phyloP scores from a whole-genome alignment of 2,888 invertebrate genomes.

The Dioctria linearis region DNA sequence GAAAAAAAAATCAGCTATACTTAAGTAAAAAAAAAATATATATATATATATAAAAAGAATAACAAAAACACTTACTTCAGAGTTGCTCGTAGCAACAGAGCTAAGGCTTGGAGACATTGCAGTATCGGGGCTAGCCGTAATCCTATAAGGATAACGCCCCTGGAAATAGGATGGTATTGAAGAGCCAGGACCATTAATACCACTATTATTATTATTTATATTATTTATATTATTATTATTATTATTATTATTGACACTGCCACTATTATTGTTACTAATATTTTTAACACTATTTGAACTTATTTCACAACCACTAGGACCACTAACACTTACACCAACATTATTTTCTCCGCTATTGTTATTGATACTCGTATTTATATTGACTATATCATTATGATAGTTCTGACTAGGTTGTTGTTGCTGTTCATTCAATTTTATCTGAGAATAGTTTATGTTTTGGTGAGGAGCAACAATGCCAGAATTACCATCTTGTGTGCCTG shows the following conservation, averaged over 20 bases:
- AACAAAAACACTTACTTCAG: slow-evolving; percentile 77
- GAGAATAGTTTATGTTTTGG: not conserved
- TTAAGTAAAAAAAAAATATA: slow-evolving; percentile 68
- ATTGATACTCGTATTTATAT: not conserved
- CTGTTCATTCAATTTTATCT: slow-evolving; percentile 51
- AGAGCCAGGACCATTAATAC: not conserved
- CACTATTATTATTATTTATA: not conserved
- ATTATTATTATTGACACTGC: slow-evolving; percentile 50
- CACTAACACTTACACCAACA: not conserved
- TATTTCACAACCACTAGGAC: slow-evolving; percentile 20
- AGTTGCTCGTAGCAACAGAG: slow-evolving; percentile 85
- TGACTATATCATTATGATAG: slow-evolving; percentile 34
- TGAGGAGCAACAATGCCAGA: not conserved
- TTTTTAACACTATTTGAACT: no score
- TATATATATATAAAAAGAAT: slow-evolving; percentile 67
- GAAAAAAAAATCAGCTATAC: not conserved
- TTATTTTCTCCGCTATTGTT: slow-evolving; percentile 17
- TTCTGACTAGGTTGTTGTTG: not conserved
- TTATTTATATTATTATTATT: slow-evolving; percentile 28
- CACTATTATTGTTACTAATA: slow-evolving; percentile 58
- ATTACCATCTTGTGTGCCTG: not conserved
- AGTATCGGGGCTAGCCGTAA: slow-evolving; percentile 71
- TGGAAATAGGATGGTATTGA: slow-evolving; percentile 63
- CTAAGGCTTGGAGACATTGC: slow-evolving; percentile 80
- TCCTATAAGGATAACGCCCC: slow-evolving; percentile 72